Evolutionary conservation across 2,888 invertebrate genomes (phyloP), one percentile per base, ranked within the genome.

Genomic region (Amblyjoppa proteus): DNA sequence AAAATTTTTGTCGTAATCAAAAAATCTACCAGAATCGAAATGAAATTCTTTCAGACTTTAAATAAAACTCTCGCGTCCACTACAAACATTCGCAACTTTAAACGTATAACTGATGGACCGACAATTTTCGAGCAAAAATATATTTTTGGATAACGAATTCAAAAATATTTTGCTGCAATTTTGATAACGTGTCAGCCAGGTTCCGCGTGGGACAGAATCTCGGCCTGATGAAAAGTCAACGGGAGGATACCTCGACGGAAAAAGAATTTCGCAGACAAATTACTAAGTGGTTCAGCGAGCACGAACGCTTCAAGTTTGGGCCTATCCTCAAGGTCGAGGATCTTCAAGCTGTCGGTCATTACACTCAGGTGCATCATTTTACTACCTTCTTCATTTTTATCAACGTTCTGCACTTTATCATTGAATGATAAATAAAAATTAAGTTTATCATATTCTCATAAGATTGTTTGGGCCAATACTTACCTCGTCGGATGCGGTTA

Each of bases 401-500:
- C 16, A n/a, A 1, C 34, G 56, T 56, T 41, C 41, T 38, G 51
- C 56, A 13, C n/a, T 51, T 66, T 70, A 51, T 61, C 25, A 1
- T 49, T 49, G 13, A 45, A 13, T 45, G 45, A 45, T 13, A 13
- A 13, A 45, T 13, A 45, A 45, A 11, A 45, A 45, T 45, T 13
- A 13, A 45, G 3, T 34, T 9, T 7, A 51, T 11, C 16, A 16
- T 13, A 5, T 41, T 81, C 87, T 13, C 92, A 49, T 16, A 9
- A 95, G 95, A 93, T 95, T 86, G 93, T 95, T 4, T 95, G 95
- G 95, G 95, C 94, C 2, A 93, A 94, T 85, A 95, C 95, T 0
- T 93, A 94, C 88, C 90, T 94, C 58, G 92, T 95, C 25, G 95
- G 95, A 2, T 95, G 95, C 89, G 95, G 95, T n/a, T 95, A 94